Conservation (phyloP, 2,113 vertebrate species). For the Caranx ignobilis region DNA sequence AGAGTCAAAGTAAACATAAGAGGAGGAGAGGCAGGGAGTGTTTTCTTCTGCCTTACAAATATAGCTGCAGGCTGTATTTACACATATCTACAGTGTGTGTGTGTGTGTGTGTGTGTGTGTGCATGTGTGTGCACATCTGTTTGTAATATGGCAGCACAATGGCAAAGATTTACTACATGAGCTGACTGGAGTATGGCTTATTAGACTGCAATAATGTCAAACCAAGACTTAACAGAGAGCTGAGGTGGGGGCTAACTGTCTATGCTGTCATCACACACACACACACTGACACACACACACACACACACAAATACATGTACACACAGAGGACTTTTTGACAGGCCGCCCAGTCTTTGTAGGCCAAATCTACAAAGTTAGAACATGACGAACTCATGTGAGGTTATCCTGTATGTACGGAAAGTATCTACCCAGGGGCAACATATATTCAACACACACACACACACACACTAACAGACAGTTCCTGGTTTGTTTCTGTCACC, state of each 20-base stretch:
- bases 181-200: slow-evolving; percentile 56
- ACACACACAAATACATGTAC: slow-evolving; percentile 2
- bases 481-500: slow-evolving; percentile 53
- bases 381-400: slow-evolving; percentile 55
- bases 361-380: slow-evolving; percentile 36
- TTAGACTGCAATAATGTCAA: slow-evolving; percentile 66
- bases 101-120: slow-evolving; percentile 10
- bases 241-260: slow-evolving; percentile 37
- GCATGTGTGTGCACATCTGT: slow-evolving; percentile 58
- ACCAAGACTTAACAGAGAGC: slow-evolving; percentile 48
- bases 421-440: slow-evolving; percentile 13
- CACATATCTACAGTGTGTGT: slow-evolving; percentile 16
- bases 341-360: slow-evolving; percentile 7
- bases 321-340: slow-evolving; percentile 16
- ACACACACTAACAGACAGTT: not conserved
- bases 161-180: slow-evolving; percentile 66
- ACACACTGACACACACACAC: slow-evolving; percentile 6
- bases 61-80: slow-evolving; percentile 56
- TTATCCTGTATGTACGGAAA: slow-evolving; percentile 26
- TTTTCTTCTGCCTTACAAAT: slow-evolving; percentile 42
- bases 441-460: not conserved
- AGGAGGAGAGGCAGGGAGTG: slow-evolving; percentile 16
- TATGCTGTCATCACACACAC: slow-evolving; percentile 38
- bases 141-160: slow-evolving; percentile 65
- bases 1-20: slow-evolving; percentile 53